Conservation (phyloP, 2,888 invertebrate species). For the Nomada lathburiana region DNA sequence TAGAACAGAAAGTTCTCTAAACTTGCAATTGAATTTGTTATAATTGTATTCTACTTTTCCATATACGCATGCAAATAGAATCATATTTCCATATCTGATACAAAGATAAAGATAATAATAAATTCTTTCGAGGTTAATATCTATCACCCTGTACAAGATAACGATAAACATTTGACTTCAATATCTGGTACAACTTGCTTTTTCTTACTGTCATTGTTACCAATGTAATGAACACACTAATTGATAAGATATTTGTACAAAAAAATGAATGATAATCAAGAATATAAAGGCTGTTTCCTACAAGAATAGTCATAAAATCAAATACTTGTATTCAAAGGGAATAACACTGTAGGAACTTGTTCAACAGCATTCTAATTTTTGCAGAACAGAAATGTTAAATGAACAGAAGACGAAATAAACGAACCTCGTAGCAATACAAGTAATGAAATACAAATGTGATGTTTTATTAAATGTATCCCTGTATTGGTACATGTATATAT, state of each 20-base stretch:
- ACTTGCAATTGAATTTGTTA: too few species aligned
- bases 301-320: background rate
- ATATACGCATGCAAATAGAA: too few species aligned
- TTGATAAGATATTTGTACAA: constrained; percentile 6
- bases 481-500: too few species aligned
- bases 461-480: too few species aligned
- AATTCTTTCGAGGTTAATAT: background rate
- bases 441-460: too few species aligned
- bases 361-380: background rate
- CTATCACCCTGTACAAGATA: background rate
- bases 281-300: background rate
- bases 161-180: background rate
- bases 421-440: too few species aligned
- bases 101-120: background rate
- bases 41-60: too few species aligned
- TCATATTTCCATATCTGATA: too few species aligned
- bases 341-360: background rate
- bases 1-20: too few species aligned
- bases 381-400: background rate
- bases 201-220: background rate
- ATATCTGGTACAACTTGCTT: background rate
- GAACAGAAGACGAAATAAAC: too few species aligned
- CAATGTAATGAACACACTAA: background rate
- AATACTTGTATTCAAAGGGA: background rate
- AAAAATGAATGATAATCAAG: background rate